Conservation (phyloP, 2,797 vertebrate genomes). For the Hipposideros larvatus region DNA sequence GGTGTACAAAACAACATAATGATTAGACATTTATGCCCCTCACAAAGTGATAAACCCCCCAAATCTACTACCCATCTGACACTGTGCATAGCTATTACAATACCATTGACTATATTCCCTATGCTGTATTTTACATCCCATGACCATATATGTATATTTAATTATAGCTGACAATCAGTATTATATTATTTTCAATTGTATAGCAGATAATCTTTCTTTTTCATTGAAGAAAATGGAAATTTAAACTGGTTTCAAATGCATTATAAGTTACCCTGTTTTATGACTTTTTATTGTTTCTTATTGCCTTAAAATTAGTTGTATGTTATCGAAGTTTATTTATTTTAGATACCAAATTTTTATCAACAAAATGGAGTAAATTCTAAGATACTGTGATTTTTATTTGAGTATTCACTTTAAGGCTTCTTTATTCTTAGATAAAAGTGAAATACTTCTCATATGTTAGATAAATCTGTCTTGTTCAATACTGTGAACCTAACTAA, state of each 20-base stretch:
- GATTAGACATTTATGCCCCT: no score
- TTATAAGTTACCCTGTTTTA: neutral
- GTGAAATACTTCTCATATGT: neutral
- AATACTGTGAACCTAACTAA: conserved; percentile 14
- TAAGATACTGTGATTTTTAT: neutral
- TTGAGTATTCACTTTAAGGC: neutral
- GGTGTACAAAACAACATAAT: no score
- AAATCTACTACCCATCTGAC: no score
- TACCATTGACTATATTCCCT: no score
- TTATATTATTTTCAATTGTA: no score
- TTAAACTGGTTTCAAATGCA: neutral
- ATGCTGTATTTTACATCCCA: no score
- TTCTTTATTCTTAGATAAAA: neutral
- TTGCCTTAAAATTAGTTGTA: neutral
- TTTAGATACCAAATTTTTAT: neutral
- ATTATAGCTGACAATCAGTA: no score
- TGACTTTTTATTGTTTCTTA: neutral
- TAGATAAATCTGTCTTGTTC: conserved; percentile 10
- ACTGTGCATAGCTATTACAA: no score
- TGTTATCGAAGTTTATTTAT: conserved; percentile 26
- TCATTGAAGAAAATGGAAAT: conserved; percentile 29
- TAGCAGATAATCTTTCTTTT: neutral
- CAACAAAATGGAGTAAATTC: neutral
- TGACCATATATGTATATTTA: no score
- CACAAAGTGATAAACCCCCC: no score